These are phyloP conservation scores for Dromas ardeola DNA, from an alignment of 2,113 vertebrate genomes.

Conservation along the genomic window DNA sequence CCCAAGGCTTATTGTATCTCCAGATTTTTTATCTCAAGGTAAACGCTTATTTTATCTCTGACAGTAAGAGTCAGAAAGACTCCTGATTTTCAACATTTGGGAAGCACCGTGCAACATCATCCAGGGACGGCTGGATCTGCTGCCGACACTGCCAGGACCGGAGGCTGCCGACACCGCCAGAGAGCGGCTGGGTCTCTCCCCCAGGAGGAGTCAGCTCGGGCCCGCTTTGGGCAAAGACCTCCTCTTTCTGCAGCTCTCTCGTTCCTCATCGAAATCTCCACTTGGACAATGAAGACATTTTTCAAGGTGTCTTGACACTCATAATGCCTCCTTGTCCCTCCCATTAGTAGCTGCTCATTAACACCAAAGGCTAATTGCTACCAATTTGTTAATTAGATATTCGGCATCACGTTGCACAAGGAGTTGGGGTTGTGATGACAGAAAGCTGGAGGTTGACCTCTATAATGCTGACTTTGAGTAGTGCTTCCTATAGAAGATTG, in stretches of 20 bases:
- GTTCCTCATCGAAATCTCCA: not conserved
- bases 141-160: not conserved
- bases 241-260: not conserved
- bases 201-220: not conserved
- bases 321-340: not conserved
- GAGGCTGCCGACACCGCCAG: not conserved
- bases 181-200: not conserved
- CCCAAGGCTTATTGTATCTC: not conserved
- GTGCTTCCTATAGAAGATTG: not conserved
- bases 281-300: not conserved
- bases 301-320: not conserved
- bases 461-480: not conserved
- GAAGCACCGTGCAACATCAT: not conserved
- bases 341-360: not conserved
- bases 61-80: not conserved
- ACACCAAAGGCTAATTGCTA: not conserved
- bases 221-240: not conserved
- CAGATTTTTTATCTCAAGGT: not conserved
- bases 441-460: not conserved
- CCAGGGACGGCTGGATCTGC: not conserved
- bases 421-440: not conserved
- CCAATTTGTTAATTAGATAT: not conserved
- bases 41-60: not conserved
- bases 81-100: not conserved
- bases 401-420: not conserved